Evolutionary conservation across 2,888 invertebrate species (phyloP).

Genomic region (Cremastobaeus sp.): DNA sequence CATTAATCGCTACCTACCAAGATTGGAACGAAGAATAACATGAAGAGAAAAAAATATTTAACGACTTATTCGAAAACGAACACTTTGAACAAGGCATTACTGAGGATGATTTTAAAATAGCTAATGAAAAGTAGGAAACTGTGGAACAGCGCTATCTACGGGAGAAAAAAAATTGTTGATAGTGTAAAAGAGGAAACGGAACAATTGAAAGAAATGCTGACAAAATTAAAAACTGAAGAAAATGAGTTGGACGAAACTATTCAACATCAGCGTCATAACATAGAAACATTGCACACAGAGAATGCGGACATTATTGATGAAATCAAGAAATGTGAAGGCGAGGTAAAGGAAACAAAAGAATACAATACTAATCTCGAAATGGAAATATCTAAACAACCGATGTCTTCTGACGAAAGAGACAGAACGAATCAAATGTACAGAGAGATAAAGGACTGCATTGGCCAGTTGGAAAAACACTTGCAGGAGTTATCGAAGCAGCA

Average conservation of each 20-base stretch:
- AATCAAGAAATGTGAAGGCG: not conserved
- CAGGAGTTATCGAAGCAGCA: conserved; percentile 13
- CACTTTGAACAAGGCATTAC: not conserved
- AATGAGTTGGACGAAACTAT: too few species aligned
- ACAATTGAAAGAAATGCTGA: not conserved
- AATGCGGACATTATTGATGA: conserved; percentile 1
- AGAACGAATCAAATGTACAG: conserved; percentile 11
- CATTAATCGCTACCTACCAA: conserved; percentile 6
- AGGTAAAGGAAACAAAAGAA: not conserved
- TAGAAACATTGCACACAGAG: too few species aligned
- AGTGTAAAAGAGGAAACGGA: too few species aligned
- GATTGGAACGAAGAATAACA: conserved; percentile 27
- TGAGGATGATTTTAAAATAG: not conserved
- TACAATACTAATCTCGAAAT: too few species aligned
- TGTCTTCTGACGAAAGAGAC: conserved; percentile 33
- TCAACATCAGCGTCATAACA: too few species aligned
- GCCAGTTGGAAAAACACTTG: conserved; percentile 16
- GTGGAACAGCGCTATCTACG: too few species aligned
- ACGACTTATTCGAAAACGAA: conserved; percentile 16
- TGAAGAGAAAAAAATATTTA: conserved; percentile 10
- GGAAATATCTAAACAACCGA: conserved; percentile 23
- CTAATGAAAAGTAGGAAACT: not conserved
- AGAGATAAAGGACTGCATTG: conserved; percentile 9
- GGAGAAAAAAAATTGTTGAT: too few species aligned
- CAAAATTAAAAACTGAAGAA: not conserved